Evolutionary conservation across 2,797 vertebrate genomes (phyloP).

Genomic region (Salmo trutta): DNA sequence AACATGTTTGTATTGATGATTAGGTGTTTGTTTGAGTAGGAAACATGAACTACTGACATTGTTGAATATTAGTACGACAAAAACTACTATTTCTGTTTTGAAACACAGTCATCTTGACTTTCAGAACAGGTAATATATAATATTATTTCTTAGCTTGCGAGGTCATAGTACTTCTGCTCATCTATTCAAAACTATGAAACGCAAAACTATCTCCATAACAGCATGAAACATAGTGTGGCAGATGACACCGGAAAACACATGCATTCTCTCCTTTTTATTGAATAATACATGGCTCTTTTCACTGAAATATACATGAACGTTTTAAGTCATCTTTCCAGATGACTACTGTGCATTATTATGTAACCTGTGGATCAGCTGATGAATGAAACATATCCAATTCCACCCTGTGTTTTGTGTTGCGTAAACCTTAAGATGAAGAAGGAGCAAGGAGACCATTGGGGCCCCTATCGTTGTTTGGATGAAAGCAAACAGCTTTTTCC

Average conservation of each 20-base stretch:
- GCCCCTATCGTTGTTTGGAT: slow-evolving; percentile 28
- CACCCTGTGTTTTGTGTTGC: slow-evolving; percentile 48
- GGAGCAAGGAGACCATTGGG: slow-evolving; percentile 46
- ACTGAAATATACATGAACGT: background rate
- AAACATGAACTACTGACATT: background rate
- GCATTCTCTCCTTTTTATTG: slow-evolving; percentile 37
- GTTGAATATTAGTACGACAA: slow-evolving; percentile 15
- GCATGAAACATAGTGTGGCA: background rate
- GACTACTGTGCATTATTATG: slow-evolving; percentile 47
- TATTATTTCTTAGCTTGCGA: background rate
- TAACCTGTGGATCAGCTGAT: slow-evolving; percentile 49
- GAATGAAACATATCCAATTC: slow-evolving; percentile 52
- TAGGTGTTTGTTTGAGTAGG: slow-evolving; percentile 14
- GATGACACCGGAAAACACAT: slow-evolving; percentile 3
- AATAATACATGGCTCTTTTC: slow-evolving; percentile 61
- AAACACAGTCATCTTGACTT: slow-evolving; percentile 5
- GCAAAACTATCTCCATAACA: slow-evolving; percentile 31
- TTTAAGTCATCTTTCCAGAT: slow-evolving; percentile 16
- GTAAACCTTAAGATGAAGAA: slow-evolving; percentile 52
- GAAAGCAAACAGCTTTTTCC: slow-evolving; percentile 28
- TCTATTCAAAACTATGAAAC: slow-evolving; percentile 8
- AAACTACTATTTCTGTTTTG: slow-evolving; percentile 26
- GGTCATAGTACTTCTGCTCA: slow-evolving; percentile 4
- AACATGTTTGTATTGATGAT: slow-evolving; percentile 32
- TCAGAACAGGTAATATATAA: slow-evolving; percentile 6